A percentile compares a stretch with the other conserved stretches of the same genome.
Evolutionary conservation across 2,113 vertebrate genomes (phyloP).

Genomic region (Anser cygnoides): DNA sequence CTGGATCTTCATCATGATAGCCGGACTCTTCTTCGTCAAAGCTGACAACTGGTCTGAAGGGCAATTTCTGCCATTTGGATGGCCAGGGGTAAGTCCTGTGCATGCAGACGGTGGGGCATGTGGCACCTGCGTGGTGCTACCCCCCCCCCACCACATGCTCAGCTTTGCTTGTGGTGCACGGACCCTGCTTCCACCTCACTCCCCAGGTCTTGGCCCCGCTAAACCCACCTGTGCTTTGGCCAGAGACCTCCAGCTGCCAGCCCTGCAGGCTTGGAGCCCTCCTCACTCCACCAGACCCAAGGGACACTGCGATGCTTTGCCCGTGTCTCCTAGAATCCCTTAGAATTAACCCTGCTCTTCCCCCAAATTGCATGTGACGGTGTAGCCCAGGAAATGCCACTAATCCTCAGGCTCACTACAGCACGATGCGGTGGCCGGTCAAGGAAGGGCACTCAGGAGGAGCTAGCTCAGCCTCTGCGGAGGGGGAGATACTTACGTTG

Average conservation of each 20-base stretch:
- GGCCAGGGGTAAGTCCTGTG: constrained; percentile 91
- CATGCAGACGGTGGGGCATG: rapidly evolving
- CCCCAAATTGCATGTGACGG: neutral
- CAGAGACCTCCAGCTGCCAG: neutral
- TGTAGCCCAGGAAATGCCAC: neutral
- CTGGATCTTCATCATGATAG: constrained; percentile 94
- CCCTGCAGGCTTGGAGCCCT: neutral
- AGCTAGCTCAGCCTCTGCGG: neutral
- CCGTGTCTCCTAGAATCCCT: neutral
- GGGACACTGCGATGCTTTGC: rapidly evolving
- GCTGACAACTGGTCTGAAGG: constrained; percentile 90
- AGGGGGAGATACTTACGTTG: constrained; percentile 43
- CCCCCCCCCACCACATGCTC: neutral
- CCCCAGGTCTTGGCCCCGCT: neutral
- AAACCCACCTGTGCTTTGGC: neutral
- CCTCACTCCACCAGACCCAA: neutral
- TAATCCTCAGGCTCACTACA: neutral
- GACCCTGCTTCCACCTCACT: neutral
- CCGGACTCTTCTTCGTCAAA: constrained; percentile 91
- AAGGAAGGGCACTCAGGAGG: neutral
- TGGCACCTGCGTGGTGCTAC: neutral
- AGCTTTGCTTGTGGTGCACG: neutral
- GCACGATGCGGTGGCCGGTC: neutral
- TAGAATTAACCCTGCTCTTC: neutral
- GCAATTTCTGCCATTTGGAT: constrained; percentile 91